Evolutionary conservation across 2,888 invertebrate species (phyloP).

Genomic region (Aelia acuminata): DNA sequence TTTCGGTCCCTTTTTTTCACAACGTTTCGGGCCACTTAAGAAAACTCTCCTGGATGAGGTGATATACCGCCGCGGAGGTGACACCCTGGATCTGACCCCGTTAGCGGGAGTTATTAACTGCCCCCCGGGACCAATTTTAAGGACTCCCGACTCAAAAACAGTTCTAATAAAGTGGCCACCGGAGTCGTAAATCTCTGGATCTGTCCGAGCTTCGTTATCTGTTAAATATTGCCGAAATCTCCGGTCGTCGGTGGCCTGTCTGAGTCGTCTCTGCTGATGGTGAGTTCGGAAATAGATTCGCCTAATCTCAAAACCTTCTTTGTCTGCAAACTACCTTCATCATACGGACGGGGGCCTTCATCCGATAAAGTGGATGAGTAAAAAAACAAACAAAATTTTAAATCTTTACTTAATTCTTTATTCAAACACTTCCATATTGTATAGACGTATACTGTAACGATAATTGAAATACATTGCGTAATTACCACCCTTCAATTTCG

Average conservation of each 20-base stretch:
- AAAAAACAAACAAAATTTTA: too few species aligned
- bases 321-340: not conserved
- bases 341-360: too few species aligned
- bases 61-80: not conserved
- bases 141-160: not conserved
- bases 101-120: conserved; percentile 17
- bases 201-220: conserved; percentile 53
- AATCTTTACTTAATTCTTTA: too few species aligned
- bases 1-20: not conserved
- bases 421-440: too few species aligned
- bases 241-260: not conserved
- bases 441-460: too few species aligned
- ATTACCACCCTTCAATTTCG: too few species aligned
- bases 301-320: not conserved
- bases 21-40: conserved; percentile 29
- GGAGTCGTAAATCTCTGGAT: not conserved
- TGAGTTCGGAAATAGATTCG: not conserved
- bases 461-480: too few species aligned
- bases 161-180: not conserved
- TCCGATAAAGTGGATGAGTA: too few species aligned
- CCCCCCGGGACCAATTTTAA: not conserved
- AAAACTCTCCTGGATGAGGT: not conserved
- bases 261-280: not conserved
- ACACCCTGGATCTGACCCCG: not conserved
- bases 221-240: conserved; percentile 56